Evolutionary conservation across 2,113 vertebrate genomes (phyloP).

Genomic region (Acinonyx jubatus): DNA sequence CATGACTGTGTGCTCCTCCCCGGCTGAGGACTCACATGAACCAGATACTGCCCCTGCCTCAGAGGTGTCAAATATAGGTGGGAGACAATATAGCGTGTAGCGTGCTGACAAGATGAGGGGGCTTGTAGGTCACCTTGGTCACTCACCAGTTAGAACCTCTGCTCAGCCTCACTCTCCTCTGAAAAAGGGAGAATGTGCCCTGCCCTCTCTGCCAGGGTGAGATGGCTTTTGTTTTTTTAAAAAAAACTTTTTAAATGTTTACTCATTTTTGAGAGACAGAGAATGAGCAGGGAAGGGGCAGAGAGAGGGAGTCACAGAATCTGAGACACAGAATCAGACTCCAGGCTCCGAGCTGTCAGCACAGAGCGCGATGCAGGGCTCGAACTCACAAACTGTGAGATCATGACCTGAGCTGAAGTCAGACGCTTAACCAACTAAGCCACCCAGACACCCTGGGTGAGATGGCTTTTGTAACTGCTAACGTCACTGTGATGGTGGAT

Average conservation of each 20-base stretch:
- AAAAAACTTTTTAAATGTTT: too few species aligned
- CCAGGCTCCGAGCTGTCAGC: too few species aligned
- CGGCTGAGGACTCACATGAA: not conserved
- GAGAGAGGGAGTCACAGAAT: too few species aligned
- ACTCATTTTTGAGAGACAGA: too few species aligned
- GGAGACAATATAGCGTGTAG: not conserved
- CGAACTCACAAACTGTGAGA: too few species aligned
- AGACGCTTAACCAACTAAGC: too few species aligned
- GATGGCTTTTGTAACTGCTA: not conserved
- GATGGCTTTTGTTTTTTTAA: not conserved
- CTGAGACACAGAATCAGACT: too few species aligned
- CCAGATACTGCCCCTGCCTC: not conserved
- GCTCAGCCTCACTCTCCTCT: not conserved
- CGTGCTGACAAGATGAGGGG: not conserved
- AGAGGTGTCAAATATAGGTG: not conserved
- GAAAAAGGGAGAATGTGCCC: not conserved
- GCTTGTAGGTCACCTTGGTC: not conserved
- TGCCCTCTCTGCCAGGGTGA: not conserved
- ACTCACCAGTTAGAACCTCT: not conserved
- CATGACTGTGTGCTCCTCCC: not conserved
- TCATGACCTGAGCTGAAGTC: too few species aligned
- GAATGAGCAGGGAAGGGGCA: too few species aligned
- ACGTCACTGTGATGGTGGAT: not conserved
- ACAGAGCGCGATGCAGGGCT: too few species aligned
- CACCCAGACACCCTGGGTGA: too few species aligned